Evolutionary conservation across 1,140 invertebrate genomes (phyloP), one percentile per base, ranked within the genome.

Genomic region (Trichonephila clavata): DNA sequence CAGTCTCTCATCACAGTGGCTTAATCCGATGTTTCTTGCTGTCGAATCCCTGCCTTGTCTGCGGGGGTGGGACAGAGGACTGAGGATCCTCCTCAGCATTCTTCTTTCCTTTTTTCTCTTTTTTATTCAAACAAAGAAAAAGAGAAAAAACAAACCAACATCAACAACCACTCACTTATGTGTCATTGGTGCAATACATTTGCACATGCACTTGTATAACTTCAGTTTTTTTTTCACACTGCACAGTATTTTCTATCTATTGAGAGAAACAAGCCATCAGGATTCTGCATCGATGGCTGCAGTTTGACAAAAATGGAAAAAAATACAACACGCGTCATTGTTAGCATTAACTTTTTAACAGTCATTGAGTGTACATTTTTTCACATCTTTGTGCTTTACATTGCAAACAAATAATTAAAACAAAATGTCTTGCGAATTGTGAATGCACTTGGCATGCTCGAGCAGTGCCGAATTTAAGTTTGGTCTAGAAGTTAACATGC

Each of bases 171-270:
- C 90, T 92, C 90, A 92, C 92, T 93, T 87, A 14, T 92, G 90
- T 93, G 92, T 93, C 86, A 61, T 59, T 93, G 83, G 92, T 92
- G 90, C 89, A 92, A 81, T 68, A 65, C 20, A 59, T 92, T 39
- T 93, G 92, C 92, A 93, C 92, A 61, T 87, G 92, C 92, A 93
- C 90, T 90, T 63, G 77, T 90, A 90, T 80, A 68, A 86, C 92
- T 93, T 93, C 92, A 80, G 92, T 92, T 93, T 86, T 60, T 86
- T 61, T 57, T 57, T 21, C 92, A 93, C 83, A 93, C 43, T 87
- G 92, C 84, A 92, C 90, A 92, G 90, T 92, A 92, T 93, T 93
- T 93, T 93, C 92, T 93, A 93, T 90, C 80, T 90, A 39, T 39
- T 43, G 68, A 24, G 24, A 71, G n/a, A 27, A 24, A 71, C 8